A percentile compares a stretch with the other conserved stretches of the same genome.
Evolutionary conservation across 2,113 vertebrate genomes (phyloP).

Genomic region (Campylomormyrus numenius): DNA sequence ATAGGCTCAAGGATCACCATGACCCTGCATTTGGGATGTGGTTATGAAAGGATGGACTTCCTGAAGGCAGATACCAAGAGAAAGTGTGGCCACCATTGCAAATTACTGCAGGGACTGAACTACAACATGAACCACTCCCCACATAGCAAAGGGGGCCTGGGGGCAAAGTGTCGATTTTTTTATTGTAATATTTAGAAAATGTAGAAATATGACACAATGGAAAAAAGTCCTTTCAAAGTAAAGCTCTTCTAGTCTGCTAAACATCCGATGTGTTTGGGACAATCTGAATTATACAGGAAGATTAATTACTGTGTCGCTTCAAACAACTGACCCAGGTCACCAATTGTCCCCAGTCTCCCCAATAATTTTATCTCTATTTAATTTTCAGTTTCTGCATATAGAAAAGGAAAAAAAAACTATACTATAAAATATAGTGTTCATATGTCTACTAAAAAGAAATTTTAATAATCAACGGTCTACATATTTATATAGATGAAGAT

Average conservation of each 20-base stretch:
- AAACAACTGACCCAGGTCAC: neutral
- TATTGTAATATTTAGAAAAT: neutral
- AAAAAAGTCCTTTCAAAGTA: neutral
- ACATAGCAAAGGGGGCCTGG: neutral
- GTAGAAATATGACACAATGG: neutral
- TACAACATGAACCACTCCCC: neutral
- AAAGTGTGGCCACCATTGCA: neutral
- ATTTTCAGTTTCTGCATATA: neutral
- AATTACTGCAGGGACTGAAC: neutral
- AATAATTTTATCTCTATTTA: neutral
- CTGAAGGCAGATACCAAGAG: neutral
- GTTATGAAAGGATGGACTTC: neutral
- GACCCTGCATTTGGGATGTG: neutral
- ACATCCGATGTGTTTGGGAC: neutral
- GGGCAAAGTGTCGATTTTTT: neutral
- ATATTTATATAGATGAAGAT: neutral
- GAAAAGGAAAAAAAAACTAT: neutral
- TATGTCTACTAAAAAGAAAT: neutral
- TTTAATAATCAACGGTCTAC: neutral
- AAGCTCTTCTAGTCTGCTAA: neutral
- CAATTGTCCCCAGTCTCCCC: neutral
- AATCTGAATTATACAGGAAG: neutral
- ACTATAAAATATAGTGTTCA: neutral
- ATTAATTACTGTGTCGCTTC: neutral
- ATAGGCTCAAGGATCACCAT: neutral